Evolutionary conservation across 2,888 invertebrate species (phyloP), one percentile per base, ranked within the genome.

Genomic region (Drosophila quinaria): DNA sequence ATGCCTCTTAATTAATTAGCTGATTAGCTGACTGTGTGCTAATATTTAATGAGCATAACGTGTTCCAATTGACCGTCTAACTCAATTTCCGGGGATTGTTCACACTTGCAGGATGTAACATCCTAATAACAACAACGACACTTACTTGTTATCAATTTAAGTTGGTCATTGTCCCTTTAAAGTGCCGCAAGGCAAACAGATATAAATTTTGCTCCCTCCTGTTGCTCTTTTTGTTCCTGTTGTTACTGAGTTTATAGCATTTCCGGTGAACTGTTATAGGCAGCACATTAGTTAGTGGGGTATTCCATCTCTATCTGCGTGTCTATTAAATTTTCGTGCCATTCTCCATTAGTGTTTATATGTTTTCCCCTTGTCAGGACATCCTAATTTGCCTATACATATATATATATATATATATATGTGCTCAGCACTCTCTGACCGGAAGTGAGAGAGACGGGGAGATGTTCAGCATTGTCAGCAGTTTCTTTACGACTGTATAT

Each of bases 31-130:
- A 8, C 17, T 37, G 17, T 42, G 25, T 33, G 37, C 39, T 70
- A 67, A 70, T 82, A 71, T 74, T 80, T 77, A 86, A 86, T 78
- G 74, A 80, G 80, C 77, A 77, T 69, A 82, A 67, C 63, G 70
- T 66, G 54, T 64, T 60, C 63, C 64, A 59, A 73, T 78, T 70
- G 56, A 3, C 15, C 70, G 35, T 55, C 54, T 71, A 74, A 79
- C 67, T 56, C 59, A 74, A 78, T 72, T 74, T 80, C 74, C 89
- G 67, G 51, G 25, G 25, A 19, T 13, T 39, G n/a, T 42, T 9
- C 42, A 39, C 22, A 39, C 31, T 50, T 31, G 31, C 49, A 35
- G 49, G 50, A 54, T 42, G 61, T 61, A 33, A 17, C 11, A 44
- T 52, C 44, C 31, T 33, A 50, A 47, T 22, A 13, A 29, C 31